Base-by-base conservation (phyloP, 2,113 vertebrate species). In the Lathamus discolor region DNA sequence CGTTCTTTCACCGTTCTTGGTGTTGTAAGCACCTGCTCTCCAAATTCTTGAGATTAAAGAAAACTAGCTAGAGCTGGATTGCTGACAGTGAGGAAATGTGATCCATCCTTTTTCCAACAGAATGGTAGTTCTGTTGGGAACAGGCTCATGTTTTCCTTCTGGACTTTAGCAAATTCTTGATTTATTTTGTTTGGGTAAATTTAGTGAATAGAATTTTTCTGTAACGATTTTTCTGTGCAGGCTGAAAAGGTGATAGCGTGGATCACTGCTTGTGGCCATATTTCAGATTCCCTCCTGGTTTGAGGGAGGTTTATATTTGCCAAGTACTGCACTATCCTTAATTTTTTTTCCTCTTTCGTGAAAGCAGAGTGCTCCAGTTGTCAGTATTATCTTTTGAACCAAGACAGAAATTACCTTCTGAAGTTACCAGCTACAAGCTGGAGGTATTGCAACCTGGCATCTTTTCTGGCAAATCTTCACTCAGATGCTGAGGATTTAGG, bases 61-160 rank as follows among this genome's bases (percentile, higher is more conserved):
- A 87, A 89, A 62, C 67, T 44, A 62, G 27, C 62, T 88, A 12
- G 27, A 39, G 82, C 85, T 95, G 93, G 57, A 63, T 83, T 85
- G 88, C 82, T 94, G 79, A 86, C 90, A 81, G 61, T 29, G 72
- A 70, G 66, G 93, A 92, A 90, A 74, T 18, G 33, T 25, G 63
- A 88, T 73, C 70, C 84, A 57, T 92, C 63, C 86, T 90, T 95
- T 94, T 86, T 90, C 90, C 88, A 92, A 81, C 85, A 95, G 70
- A 86, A 74, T 78, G 57, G 63, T 81, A 52, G 88, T 96, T 20
- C 54, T 33, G 31, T 55, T 55, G 54, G 54, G 54, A 55, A 33
- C 54, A 33, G 97, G 95, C 83, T 97, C 86, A 93, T 84, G 55
- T 91, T 95, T 97, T 97, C 95, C 86, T 91, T 84, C 90, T 94